phyloP scores from a whole-genome alignment of 2,797 vertebrate species.

The Cirrhinus molitorella region DNA sequence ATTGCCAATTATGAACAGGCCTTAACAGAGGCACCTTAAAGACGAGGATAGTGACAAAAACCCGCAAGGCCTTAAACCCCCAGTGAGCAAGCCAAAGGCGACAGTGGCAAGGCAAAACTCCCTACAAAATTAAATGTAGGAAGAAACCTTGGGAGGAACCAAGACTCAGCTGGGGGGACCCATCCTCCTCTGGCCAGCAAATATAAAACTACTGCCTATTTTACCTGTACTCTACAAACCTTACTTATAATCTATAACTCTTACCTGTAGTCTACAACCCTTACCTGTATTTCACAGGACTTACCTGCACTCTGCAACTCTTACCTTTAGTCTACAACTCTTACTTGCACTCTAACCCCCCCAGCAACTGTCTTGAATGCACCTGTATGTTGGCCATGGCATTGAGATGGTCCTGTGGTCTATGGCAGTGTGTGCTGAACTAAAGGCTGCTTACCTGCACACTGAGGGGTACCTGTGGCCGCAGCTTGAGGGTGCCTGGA shows the following conservation, averaged over 20 bases:
- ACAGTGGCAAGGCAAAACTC: background rate
- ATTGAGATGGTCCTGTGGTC: background rate
- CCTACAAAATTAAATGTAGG: background rate
- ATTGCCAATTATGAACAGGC: background rate
- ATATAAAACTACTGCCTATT: background rate
- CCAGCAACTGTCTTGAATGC: background rate
- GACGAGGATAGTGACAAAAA: too few relatives aligned
- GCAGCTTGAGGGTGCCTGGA: background rate
- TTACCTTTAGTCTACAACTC: background rate
- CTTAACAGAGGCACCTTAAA: too few relatives aligned
- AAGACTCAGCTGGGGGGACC: background rate
- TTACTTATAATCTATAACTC: background rate
- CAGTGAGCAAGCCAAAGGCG: background rate
- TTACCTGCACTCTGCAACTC: background rate
- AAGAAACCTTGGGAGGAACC: slow-evolving; percentile 6
- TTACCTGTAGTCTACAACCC: background rate
- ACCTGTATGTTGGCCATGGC: background rate
- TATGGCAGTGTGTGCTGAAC: background rate
- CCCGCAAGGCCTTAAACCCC: background rate
- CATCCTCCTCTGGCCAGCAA: background rate
- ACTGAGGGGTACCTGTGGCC: background rate
- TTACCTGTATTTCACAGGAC: background rate
- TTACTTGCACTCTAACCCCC: background rate
- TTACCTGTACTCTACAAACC: fast-evolving
- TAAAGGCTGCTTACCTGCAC: background rate